Base-by-base conservation (phyloP, 2,797 vertebrate species). In the Microcaecilia unicolor region DNA sequence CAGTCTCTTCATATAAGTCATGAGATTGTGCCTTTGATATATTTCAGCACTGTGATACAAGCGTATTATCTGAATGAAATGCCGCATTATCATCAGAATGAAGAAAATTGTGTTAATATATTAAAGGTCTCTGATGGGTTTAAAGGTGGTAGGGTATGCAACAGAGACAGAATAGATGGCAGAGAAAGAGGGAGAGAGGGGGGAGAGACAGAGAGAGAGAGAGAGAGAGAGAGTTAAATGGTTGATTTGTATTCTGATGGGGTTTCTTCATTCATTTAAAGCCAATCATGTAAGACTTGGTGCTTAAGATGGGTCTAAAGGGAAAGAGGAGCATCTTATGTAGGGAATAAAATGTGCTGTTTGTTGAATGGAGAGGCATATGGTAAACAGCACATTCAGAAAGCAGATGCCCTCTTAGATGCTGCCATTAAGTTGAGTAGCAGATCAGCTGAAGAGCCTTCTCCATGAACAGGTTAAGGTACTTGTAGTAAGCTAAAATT, bases 201-300 rank as follows among this genome's bases (percentile, higher is more conserved):
- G n/a, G n/a, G n/a, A n/a, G n/a, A n/a, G n/a, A n/a, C n/a, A n/a
- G 1, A 24, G 18, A 51, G 51, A 56, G 56, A 47, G 29, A 59
- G 51, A 58, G 63, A 61, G 61, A n/a, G n/a, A n/a, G n/a, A n/a
- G n/a, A n/a, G n/a, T n/a, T n/a, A 69, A 69, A 65, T 49, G 61
- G 34, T 44, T 55, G 59, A 69, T 69, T 69, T 65, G 56, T 63
- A 69, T 69, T 63, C 65, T 12, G 58, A 58, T 50, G 54, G 31
- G 44, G 46, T 44, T 31, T 4, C 34, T 51, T 51, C 46, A 35
- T 50, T 18, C 52, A 31, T 56, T 55, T 58, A 58, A 65, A 63
- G 54, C 50, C 46, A 42, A 56, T 54, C 61, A 63, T 63, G 51
- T 54, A 51, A 58, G 46, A 65, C 65, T 51, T 55, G 56, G 48